Evolutionary conservation across 2,797 vertebrate genomes (phyloP), one percentile per base, ranked within the genome.

Genomic region (Prunella strophiata): DNA sequence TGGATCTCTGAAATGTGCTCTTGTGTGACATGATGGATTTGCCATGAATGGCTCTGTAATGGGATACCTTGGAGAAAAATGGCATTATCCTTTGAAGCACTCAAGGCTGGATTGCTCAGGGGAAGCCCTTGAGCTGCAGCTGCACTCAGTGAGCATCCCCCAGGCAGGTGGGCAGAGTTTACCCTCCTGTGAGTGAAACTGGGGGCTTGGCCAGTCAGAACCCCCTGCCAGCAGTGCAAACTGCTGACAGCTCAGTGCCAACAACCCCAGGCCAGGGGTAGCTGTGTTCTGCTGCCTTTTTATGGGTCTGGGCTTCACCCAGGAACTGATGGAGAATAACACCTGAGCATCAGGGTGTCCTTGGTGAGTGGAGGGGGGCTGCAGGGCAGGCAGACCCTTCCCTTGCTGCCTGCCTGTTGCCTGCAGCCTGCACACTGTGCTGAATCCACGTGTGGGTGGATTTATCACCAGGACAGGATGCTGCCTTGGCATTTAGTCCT

Each of bases 41-140:
- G 79, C 59, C 77, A 81, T 79, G 79, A 58, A 52, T 78, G 62
- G 36, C 47, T 79, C 20, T 77, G 36, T 78, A 85, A 79, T 38
- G 30, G 74, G 47, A 63, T 89, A 65, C 76, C 73, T 89, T 27
- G 32, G 76, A 84, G 85, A 73, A 70, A 89, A 93, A 85, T 19
- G 30, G 50, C 26, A 14, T 76, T 80, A 10, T 65, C 45, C 72
- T 91, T 65, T 48, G 84, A 80, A 83, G 51, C 5, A 22, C 23
- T 7, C 14, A 3, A 36, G 66, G 36, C 62, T 83, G 73, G 27
- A 34, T 68, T 50, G 76, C 59, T 88, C 55, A 36, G 11, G 85
- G 72, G 59, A 79, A 50, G 73, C 71, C 45, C 52, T 50, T 43
- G 51, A 67, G 66, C 3, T 91, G 61, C 93, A 96, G 85, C 89